Evolutionary conservation across 2,797 vertebrate species (phyloP).

Genomic region (Chloroceryle inda): DNA sequence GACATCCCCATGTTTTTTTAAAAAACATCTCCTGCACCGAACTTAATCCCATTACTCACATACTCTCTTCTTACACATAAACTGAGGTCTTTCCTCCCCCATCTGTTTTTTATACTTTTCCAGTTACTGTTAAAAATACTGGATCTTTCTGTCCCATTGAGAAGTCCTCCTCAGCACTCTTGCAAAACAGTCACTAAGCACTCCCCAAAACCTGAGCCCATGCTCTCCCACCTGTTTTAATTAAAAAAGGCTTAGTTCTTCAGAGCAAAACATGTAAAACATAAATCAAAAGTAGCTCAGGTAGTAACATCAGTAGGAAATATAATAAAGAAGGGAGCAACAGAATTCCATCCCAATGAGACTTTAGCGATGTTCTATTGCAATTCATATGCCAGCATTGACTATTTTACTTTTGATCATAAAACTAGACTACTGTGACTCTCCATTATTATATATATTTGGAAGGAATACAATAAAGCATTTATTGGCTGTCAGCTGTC

Average conservation of each 20-base stretch:
- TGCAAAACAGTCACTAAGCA: not conserved
- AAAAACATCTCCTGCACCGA: not conserved
- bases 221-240: not conserved
- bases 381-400: not conserved
- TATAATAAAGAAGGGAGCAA: not conserved
- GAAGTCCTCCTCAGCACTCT: not conserved
- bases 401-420: not conserved
- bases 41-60: not conserved
- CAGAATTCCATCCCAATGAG: not conserved
- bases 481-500: not conserved
- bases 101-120: not conserved
- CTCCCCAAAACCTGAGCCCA: not conserved
- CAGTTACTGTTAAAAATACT: not conserved
- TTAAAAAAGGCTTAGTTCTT: not conserved
- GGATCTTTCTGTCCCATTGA: not conserved
- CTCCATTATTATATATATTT: not conserved
- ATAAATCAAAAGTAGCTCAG: not conserved
- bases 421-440: not conserved
- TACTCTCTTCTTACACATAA: not conserved
- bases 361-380: not conserved
- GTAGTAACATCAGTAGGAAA: not conserved
- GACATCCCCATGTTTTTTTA: not conserved
- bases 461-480: not conserved
- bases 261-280: not conserved
- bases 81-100: not conserved